Evolutionary conservation across 2,113 vertebrate species (phyloP).

Genomic region (Panthera tigris): DNA sequence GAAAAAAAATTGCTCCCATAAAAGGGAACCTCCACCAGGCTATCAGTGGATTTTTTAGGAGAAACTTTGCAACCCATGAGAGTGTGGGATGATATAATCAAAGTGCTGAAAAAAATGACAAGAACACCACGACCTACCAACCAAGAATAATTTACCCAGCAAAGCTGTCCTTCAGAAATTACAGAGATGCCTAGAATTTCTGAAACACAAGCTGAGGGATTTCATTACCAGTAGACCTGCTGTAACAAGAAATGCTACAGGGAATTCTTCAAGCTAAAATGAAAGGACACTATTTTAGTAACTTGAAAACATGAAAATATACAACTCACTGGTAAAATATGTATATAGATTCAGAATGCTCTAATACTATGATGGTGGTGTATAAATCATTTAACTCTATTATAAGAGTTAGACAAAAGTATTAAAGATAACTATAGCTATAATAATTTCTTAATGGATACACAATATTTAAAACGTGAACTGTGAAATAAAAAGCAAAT

Average conservation of each 20-base stretch:
- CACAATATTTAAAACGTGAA: background rate
- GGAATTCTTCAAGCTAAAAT: background rate
- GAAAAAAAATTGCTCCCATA: background rate
- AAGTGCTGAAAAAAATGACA: background rate
- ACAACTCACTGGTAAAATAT: background rate
- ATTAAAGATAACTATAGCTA: background rate
- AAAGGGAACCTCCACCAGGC: background rate
- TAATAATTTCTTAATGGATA: background rate
- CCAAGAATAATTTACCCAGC: background rate
- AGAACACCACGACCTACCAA: background rate
- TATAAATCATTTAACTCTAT: background rate
- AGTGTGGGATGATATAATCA: background rate
- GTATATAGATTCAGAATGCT: background rate
- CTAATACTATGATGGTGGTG: background rate
- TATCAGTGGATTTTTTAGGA: background rate
- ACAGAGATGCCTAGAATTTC: background rate
- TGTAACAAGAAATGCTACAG: background rate
- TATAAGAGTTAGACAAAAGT: background rate
- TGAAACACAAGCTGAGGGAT: background rate
- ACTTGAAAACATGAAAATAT: background rate
- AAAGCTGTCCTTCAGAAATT: background rate
- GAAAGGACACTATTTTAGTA: background rate
- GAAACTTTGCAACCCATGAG: background rate
- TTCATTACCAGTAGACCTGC: background rate
- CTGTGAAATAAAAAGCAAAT: background rate